Conservation (phyloP, 1,140 invertebrate species). For the Asbolus verrucosus region DNA sequence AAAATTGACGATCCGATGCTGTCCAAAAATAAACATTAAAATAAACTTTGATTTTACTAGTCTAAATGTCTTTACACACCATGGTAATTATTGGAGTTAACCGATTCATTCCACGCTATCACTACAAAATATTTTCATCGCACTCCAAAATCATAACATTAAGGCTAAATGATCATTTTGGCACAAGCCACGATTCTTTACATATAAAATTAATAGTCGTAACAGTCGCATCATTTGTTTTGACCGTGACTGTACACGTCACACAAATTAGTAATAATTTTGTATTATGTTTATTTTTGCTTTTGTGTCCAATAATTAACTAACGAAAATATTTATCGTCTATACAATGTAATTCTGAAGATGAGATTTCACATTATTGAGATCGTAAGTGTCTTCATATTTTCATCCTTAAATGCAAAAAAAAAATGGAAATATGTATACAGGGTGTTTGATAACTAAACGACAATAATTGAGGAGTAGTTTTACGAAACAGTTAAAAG, state of each 20-base stretch:
- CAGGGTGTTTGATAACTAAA: no score
- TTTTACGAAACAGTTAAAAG: no score
- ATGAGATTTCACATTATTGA: no score
- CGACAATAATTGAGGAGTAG: no score
- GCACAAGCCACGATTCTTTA: not conserved
- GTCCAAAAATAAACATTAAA: constrained; percentile 32
- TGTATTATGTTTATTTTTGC: constrained; percentile 1
- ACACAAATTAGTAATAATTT: constrained; percentile 2
- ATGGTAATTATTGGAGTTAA: not conserved
- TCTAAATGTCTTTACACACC: not conserved
- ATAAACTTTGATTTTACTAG: constrained; percentile 27
- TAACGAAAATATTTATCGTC: no score
- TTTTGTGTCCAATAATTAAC: no score
- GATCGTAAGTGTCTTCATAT: no score
- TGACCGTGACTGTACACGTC: constrained; percentile 8
- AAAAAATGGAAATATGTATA: no score
- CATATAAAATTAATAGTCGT: constrained; percentile 3
- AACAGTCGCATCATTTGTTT: constrained; percentile 2
- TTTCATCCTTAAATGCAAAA: no score
- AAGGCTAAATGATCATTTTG: not conserved
- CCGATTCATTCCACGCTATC: no score
- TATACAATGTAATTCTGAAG: no score
- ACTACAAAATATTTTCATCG: not conserved
- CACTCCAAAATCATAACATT: not conserved
- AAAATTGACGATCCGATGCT: constrained; percentile 15